phyloP scores from a whole-genome alignment of 2,797 vertebrate species.

The Cottoperca gobio region DNA sequence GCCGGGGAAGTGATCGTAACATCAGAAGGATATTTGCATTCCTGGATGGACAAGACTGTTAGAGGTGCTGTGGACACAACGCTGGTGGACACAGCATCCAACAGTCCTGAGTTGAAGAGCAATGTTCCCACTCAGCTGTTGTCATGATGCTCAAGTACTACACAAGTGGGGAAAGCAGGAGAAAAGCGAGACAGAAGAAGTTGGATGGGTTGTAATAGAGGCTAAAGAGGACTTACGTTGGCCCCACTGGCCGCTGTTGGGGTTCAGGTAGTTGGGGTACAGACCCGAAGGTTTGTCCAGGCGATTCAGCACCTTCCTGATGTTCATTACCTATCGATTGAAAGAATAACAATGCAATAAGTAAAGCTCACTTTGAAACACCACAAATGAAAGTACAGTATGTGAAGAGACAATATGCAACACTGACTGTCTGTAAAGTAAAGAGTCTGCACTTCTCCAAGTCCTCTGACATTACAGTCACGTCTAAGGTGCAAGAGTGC shows the following conservation, averaged over 20 bases:
- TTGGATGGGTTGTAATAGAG: background rate
- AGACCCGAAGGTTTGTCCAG: constrained; percentile 97
- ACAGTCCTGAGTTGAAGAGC: background rate
- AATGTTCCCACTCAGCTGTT: background rate
- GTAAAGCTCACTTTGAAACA: background rate
- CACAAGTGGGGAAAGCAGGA: background rate
- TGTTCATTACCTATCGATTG: constrained; percentile 92
- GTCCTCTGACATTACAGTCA: background rate
- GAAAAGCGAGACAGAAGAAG: background rate
- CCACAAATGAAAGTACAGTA: background rate
- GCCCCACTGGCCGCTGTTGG: constrained; percentile 98
- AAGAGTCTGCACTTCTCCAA: background rate
- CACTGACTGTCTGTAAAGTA: background rate
- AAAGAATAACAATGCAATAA: background rate
- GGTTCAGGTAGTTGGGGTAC: constrained; percentile 99
- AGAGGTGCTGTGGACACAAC: too few relatives aligned
- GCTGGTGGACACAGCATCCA: background rate
- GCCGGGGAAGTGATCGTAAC: too few relatives aligned
- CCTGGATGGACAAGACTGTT: too few relatives aligned
- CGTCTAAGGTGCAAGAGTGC: background rate
- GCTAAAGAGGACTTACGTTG: constrained; percentile 91
- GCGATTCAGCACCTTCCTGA: constrained; percentile 93
- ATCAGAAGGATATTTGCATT: too few relatives aligned
- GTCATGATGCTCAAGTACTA: background rate
- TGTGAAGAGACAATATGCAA: background rate